Percentiles rank a stretch among this genome's conserved stretches.
Evolutionary conservation across 92 coral and sea anemone species (phyloP).

Genomic region (Scolanthus callimorphus): DNA sequence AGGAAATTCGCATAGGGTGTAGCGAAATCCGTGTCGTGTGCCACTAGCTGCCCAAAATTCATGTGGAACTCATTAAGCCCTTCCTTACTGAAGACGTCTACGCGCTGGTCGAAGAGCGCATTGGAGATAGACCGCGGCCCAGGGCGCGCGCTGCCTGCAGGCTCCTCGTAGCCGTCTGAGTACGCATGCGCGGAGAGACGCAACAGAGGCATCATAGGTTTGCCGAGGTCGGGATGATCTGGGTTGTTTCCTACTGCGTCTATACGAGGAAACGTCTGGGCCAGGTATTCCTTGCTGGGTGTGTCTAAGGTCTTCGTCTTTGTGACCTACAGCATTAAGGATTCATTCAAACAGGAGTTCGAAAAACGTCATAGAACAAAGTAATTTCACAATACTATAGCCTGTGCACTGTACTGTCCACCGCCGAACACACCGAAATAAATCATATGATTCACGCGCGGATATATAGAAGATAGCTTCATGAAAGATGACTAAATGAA

Average conservation of each 20-base stretch:
- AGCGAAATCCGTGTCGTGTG: conserved; percentile 97
- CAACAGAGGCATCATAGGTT: conserved; percentile 84
- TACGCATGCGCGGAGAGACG: conserved; percentile 72
- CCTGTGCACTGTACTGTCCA: too few species aligned
- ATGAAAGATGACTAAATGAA: too few species aligned
- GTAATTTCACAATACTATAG: too few species aligned
- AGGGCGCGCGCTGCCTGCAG: conserved; percentile 83
- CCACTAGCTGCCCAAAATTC: conserved; percentile 94
- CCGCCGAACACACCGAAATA: too few species aligned
- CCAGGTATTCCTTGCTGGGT: conserved; percentile 18
- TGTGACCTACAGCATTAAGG: too few species aligned
- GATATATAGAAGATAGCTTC: too few species aligned
- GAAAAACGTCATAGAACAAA: too few species aligned
- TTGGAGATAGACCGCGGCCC: conserved; percentile 87
- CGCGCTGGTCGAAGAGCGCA: conserved; percentile 83
- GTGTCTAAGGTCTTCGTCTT: conserved; percentile 12
- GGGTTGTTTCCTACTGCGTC: conserved; percentile 84
- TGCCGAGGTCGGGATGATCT: conserved; percentile 74
- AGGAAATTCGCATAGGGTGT: conserved; percentile 96
- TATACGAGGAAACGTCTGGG: conserved; percentile 67
- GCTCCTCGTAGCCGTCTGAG: conserved; percentile 82
- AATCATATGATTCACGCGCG: too few species aligned
- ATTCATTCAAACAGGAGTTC: too few species aligned
- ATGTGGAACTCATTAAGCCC: conserved; percentile 90
- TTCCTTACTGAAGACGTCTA: conserved; percentile 57